These are phyloP conservation scores for Bradypodion pumilum DNA, from an alignment of 2,797 vertebrate genomes.

Conservation along the genomic window DNA sequence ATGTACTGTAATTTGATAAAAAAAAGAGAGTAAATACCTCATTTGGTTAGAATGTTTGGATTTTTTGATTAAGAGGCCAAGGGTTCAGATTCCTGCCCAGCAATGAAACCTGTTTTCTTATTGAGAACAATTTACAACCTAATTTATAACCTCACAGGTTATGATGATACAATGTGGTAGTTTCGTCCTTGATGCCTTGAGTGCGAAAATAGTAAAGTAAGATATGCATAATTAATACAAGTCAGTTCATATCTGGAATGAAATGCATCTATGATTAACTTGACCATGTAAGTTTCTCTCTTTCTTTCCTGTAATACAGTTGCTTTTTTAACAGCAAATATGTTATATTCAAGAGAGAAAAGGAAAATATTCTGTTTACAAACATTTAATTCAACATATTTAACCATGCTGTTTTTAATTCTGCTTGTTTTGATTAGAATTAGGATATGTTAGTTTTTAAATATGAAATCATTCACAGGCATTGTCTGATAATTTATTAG, in stretches of 20 bases:
- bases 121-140: neutral
- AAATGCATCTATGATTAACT: neutral
- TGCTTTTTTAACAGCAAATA: neutral
- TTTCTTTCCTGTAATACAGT: slow-evolving; percentile 19
- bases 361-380: neutral
- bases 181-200: no score
- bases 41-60: neutral
- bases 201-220: no score
- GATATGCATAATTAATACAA: no score
- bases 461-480: slow-evolving; percentile 21
- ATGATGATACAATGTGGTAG: no score
- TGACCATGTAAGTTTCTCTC: neutral
- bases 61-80: neutral
- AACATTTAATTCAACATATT: slow-evolving; percentile 20
- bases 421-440: slow-evolving; percentile 30
- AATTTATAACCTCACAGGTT: no score
- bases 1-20: no score
- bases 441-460: slow-evolving; percentile 32
- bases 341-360: slow-evolving; percentile 3
- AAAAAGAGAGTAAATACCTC: no score
- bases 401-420: slow-evolving; percentile 27
- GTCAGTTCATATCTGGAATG: no score
- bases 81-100: neutral
- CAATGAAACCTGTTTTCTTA: neutral
- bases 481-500: slow-evolving; percentile 47